These are phyloP conservation scores for Clarias magur DNA, from an alignment of 2,113 vertebrate genomes.

Conservation along the genomic window DNA sequence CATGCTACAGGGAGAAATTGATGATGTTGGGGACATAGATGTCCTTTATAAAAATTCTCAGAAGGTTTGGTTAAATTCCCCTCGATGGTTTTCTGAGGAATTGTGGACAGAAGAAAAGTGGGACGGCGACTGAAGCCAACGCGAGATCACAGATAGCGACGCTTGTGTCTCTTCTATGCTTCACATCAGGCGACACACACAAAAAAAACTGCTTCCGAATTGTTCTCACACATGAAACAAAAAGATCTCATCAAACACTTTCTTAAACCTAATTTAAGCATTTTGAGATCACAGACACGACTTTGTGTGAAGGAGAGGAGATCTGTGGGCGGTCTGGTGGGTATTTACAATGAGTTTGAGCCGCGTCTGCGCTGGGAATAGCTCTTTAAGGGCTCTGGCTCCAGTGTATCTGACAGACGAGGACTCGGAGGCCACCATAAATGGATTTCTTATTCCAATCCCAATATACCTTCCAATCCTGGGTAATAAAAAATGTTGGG, in stretches of 20 bases:
- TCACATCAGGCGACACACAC: no score
- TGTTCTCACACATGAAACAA: not conserved
- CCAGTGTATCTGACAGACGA: constrained; percentile 60
- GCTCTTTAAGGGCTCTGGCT: constrained; percentile 68
- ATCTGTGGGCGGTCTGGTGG: constrained; percentile 44
- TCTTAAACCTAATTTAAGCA: constrained; percentile 10
- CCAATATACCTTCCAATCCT: constrained; percentile 50
- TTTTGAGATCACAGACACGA: not conserved
- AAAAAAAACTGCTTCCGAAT: not conserved
- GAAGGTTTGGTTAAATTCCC: no score
- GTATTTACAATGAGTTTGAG: constrained; percentile 71
- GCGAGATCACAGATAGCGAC: no score
- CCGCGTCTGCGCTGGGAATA: constrained; percentile 64
- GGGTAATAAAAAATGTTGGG: constrained; percentile 31
- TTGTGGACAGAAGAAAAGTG: no score
- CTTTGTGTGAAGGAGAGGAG: constrained; percentile 21
- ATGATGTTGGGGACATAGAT: no score
- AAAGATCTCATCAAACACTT: not conserved
- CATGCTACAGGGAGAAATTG: no score
- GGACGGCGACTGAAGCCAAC: no score
- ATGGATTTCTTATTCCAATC: constrained; percentile 69
- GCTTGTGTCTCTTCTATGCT: no score
- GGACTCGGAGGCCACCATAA: constrained; percentile 63
- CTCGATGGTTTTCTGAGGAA: no score
- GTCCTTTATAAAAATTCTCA: no score